Evolutionary conservation across 2,888 invertebrate genomes (phyloP).

Genomic region (Saturnia pavonia): DNA sequence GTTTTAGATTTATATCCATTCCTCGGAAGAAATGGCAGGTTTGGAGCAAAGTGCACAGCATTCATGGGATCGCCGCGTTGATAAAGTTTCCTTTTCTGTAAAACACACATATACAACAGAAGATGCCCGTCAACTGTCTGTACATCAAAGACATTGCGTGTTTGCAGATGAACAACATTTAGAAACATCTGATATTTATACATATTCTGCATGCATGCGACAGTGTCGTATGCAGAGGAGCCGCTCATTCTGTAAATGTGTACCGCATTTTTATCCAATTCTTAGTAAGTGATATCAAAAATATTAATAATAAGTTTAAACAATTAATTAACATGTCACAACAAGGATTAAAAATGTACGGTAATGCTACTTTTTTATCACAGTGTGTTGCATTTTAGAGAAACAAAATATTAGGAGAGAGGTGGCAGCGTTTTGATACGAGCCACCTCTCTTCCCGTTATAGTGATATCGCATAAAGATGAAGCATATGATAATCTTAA

Average conservation of each 20-base stretch:
- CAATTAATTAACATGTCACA: too few relatives aligned
- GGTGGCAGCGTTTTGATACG: too few relatives aligned
- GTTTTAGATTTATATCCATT: slow-evolving; percentile 83
- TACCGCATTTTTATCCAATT: slow-evolving; percentile 86
- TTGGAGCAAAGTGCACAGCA: slow-evolving; percentile 86
- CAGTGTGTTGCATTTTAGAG: too few relatives aligned
- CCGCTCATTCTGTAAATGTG: slow-evolving; percentile 84
- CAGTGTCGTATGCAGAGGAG: slow-evolving; percentile 87
- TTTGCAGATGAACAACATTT: slow-evolving; percentile 86
- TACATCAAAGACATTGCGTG: slow-evolving; percentile 87
- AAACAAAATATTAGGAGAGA: too few relatives aligned
- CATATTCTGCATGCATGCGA: slow-evolving; percentile 88
- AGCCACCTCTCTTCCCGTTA: too few relatives aligned
- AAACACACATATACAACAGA: slow-evolving; percentile 90
- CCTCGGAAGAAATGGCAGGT: slow-evolving; percentile 86
- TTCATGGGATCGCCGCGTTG: slow-evolving; percentile 84
- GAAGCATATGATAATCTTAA: too few relatives aligned
- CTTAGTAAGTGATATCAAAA: slow-evolving; percentile 67
- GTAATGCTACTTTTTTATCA: too few relatives aligned
- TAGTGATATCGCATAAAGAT: too few relatives aligned
- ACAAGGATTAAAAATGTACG: too few relatives aligned
- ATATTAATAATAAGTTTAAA: background rate
- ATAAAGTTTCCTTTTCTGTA: slow-evolving; percentile 85
- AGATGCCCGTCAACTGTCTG: slow-evolving; percentile 85
- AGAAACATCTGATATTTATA: slow-evolving; percentile 83